Base-by-base conservation (phyloP, 2,797 vertebrate genomes). In the Fistularia commersonii region DNA sequence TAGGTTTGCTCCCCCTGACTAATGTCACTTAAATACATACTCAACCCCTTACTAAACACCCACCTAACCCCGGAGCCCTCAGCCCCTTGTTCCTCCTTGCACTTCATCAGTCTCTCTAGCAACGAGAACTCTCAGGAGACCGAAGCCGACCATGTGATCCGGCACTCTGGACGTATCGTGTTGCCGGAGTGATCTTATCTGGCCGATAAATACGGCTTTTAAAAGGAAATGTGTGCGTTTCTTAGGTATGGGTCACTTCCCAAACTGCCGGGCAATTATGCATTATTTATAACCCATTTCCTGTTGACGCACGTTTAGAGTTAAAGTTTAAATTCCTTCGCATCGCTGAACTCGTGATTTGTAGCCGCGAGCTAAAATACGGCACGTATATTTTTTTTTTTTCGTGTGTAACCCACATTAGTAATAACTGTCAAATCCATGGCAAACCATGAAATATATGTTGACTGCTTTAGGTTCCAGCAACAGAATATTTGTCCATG, bases 161-260 rank as follows among this genome's bases (percentile, higher is more conserved):
- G 8, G 49, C 32, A 6, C 80, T 77, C 54, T 75, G 54, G 69
- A 73, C 69, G 82, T 87, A 90, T 88, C 87, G 82, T 79, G 83
- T 90, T 92, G 85, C 89, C 72, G 75, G 78, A 88, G 83, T 91
- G 89, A 90, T 70, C 78, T 72, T 77, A 72, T 66, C 52, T 48
- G 65, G 14, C 61, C 74, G 85, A 82, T 84, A 81, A 84, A 83
- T 76, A 71, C 74, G 74, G 70, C 72, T 81, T 74, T 80, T 76
- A 70, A 69, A 73, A 74, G 61, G 76, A 64, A 81, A 75, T 57
- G 48, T 44, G 39, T 36, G 45, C 55, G 42, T 43, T 70, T 71
- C 53, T 55, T 32, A 58, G 54, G 38, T 40, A 34, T 36, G 48
- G 41, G 40, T 50, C 34, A 52, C 61, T 60, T 62, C 36, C 57